Percentiles rank a stretch among this genome's conserved stretches.
phyloP scores from a whole-genome alignment of 2,113 vertebrate species.

The Eubucco bourcierii region DNA sequence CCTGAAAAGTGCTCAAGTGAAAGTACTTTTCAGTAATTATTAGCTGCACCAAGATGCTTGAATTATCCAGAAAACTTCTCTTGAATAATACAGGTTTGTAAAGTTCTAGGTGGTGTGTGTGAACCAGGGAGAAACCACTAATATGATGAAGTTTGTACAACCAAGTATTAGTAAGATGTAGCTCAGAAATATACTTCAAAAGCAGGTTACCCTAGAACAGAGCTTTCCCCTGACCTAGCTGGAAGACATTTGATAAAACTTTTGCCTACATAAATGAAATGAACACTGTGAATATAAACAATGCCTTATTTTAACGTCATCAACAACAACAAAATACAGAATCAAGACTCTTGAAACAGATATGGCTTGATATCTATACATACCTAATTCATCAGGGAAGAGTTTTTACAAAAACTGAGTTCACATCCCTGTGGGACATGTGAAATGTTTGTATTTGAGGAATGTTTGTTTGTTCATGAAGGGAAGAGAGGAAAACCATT shows the following conservation, averaged over 20 bases:
- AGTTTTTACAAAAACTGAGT: background rate
- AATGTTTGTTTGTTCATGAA: background rate
- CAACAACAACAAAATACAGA: background rate
- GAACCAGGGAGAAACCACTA: background rate
- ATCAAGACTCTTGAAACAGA: background rate
- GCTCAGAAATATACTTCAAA: background rate
- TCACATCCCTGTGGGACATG: background rate
- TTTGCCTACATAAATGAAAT: background rate
- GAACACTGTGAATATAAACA: background rate
- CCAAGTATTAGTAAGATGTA: background rate
- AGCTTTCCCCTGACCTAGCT: background rate
- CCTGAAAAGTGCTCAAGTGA: background rate
- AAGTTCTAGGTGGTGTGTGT: background rate
- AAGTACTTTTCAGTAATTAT: background rate
- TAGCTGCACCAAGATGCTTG: background rate
- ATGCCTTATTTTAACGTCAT: background rate
- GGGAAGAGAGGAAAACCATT: background rate
- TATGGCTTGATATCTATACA: background rate
- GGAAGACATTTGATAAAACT: background rate
- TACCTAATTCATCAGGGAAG: background rate
- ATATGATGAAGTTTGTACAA: background rate
- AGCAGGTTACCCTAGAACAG: background rate
- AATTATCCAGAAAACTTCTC: background rate
- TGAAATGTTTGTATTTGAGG: background rate
- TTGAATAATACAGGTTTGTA: background rate